A percentile compares a stretch with the other conserved stretches of the same genome.
Conservation (phyloP, 2,888 invertebrate genomes). For the Parascotia fuliginaria region DNA sequence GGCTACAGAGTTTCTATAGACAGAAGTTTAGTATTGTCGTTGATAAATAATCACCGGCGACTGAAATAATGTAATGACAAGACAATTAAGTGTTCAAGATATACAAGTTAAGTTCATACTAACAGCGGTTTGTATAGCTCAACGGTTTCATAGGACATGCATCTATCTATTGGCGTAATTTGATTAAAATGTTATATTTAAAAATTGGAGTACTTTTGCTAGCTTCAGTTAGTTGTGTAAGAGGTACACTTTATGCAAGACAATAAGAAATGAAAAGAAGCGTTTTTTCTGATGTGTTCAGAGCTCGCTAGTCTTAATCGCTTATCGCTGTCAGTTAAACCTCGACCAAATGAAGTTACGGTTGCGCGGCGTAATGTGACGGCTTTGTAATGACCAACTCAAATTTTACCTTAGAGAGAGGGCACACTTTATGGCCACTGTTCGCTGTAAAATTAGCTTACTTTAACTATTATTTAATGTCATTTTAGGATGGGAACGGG, state of each 20-base stretch:
- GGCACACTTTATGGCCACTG: constrained; percentile 59
- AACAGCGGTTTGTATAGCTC: constrained; percentile 8
- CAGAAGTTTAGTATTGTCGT: constrained; percentile 55
- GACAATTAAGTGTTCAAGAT: constrained; percentile 66
- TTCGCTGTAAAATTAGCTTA: constrained; percentile 69
- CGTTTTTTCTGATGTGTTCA: background rate
- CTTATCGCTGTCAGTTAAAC: constrained; percentile 32
- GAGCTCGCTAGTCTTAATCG: constrained; percentile 8
- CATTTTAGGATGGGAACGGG: constrained; percentile 69
- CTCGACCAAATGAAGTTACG: constrained; percentile 51
- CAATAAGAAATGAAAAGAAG: too few relatives aligned
- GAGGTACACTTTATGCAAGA: too few relatives aligned
- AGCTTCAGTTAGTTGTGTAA: too few relatives aligned
- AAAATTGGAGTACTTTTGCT: too few relatives aligned
- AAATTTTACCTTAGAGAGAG: constrained; percentile 50
- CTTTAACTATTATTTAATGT: constrained; percentile 80
- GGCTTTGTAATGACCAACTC: constrained; percentile 65
- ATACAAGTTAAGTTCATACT: constrained; percentile 19
- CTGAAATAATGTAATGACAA: constrained; percentile 63
- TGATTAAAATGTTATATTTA: background rate
- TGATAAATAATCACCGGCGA: constrained; percentile 67
- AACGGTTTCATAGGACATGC: background rate
- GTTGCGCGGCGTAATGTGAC: constrained; percentile 66
- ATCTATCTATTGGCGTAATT: background rate
- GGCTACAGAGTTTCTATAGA: constrained; percentile 53